Evolutionary conservation across 2,797 vertebrate species (phyloP).

Genomic region (Phaenicophaeus curvirostris): DNA sequence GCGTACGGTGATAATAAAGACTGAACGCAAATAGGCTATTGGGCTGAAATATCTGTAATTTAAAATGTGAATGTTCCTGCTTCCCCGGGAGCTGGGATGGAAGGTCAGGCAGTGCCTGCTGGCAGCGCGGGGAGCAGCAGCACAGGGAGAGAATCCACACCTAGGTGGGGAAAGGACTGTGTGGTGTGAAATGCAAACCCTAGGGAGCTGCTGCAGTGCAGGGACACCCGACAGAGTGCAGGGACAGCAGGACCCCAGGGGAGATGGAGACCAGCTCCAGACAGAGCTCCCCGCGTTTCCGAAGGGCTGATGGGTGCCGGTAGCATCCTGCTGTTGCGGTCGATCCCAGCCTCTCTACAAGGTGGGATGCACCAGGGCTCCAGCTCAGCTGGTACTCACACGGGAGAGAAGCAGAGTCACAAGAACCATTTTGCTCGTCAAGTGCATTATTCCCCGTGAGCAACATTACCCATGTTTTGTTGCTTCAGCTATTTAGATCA

Average conservation of each 20-base stretch:
- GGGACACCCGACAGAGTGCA: fast-evolving
- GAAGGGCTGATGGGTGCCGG: fast-evolving
- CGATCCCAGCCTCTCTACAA: fast-evolving
- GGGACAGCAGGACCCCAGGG: fast-evolving
- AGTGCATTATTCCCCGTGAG: background rate
- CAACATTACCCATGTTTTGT: background rate
- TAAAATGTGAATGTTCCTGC: background rate
- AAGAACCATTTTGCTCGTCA: background rate
- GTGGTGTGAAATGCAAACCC: background rate
- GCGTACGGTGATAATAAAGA: background rate
- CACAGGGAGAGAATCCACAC: background rate
- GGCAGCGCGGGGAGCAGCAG: background rate
- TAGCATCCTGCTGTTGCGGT: fast-evolving
- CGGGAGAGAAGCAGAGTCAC: background rate
- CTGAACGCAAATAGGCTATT: background rate
- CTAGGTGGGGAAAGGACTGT: fast-evolving
- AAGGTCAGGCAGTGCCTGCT: background rate
- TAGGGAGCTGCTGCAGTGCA: too few relatives aligned
- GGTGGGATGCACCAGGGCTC: background rate
- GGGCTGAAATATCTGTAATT: background rate
- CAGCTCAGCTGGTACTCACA: background rate
- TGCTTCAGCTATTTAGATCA: background rate
- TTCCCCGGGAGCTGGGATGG: background rate
- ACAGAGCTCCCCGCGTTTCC: too few relatives aligned
- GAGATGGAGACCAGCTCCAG: background rate